These are phyloP conservation scores for Zosterops lateralis DNA, from an alignment of 2,113 vertebrate species.

Conservation along the genomic window DNA sequence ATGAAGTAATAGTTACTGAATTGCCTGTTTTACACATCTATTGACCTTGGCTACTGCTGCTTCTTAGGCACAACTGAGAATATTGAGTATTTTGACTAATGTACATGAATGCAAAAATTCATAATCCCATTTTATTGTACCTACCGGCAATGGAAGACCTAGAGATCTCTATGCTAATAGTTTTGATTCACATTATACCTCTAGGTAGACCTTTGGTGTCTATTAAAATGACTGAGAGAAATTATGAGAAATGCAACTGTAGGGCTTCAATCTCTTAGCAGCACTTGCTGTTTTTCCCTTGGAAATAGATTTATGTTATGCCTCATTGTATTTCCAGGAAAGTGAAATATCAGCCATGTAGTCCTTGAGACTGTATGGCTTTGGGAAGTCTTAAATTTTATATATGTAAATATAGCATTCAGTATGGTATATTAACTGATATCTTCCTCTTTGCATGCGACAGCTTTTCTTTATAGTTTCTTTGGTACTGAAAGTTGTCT, in stretches of 20 bases:
- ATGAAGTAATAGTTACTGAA: not conserved
- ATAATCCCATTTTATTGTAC: conserved; percentile 7
- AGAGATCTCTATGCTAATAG: not conserved
- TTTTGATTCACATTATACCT: not conserved
- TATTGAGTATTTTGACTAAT: conserved; percentile 16
- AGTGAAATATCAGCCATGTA: not conserved
- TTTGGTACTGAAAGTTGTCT: not conserved
- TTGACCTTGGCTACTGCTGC: not conserved
- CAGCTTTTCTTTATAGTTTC: not conserved
- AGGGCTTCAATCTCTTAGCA: not conserved
- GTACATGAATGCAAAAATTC: not conserved
- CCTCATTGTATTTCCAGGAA: not conserved
- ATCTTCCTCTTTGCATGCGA: not conserved
- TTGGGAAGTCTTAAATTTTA: not conserved
- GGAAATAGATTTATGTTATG: not conserved
- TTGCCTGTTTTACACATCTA: not conserved
- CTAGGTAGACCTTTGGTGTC: not conserved
- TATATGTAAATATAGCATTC: not conserved
- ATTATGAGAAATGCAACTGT: not conserved
- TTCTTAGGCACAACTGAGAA: not conserved
- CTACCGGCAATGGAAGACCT: not conserved
- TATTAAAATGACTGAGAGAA: not conserved
- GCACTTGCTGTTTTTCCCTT: not conserved
- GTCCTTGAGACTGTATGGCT: not conserved
- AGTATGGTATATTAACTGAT: not conserved